Conservation (phyloP, 2,888 invertebrate species). For the Crematogaster levior region DNA sequence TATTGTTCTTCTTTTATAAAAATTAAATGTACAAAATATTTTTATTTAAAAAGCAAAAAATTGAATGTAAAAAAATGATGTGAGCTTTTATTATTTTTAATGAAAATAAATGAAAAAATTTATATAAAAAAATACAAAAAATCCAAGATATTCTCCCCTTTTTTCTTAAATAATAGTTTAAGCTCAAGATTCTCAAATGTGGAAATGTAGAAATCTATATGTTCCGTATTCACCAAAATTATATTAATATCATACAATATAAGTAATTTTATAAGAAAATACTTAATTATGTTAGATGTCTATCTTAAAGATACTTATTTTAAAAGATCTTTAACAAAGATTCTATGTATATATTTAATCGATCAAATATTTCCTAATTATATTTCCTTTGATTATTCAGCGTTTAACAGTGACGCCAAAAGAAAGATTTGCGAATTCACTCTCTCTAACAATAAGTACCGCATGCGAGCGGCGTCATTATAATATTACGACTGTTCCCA, state of each 20-base stretch:
- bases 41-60: not conserved
- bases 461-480: conserved; percentile 11
- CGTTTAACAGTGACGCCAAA: not conserved
- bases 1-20: not conserved
- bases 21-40: not conserved
- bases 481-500: conserved; percentile 22
- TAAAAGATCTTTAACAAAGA: too few species aligned
- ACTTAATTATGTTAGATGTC: not conserved
- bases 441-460: conserved; percentile 4
- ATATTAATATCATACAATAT: not conserved
- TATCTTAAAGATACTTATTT: too few species aligned
- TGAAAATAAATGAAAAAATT: too few species aligned
- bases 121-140: not conserved
- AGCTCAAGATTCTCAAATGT: not conserved
- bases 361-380: too few species aligned
- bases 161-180: not conserved
- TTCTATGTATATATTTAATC: too few species aligned
- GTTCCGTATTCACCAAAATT: not conserved
- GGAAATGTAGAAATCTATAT: not conserved
- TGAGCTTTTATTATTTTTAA: too few species aligned
- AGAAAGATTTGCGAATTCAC: conserved; percentile 25
- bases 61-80: not conserved
- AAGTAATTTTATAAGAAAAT: not conserved
- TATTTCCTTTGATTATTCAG: too few species aligned
- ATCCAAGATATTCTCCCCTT: not conserved